Evolutionary conservation across 2,113 vertebrate species (phyloP).

Genomic region (Progne subis): DNA sequence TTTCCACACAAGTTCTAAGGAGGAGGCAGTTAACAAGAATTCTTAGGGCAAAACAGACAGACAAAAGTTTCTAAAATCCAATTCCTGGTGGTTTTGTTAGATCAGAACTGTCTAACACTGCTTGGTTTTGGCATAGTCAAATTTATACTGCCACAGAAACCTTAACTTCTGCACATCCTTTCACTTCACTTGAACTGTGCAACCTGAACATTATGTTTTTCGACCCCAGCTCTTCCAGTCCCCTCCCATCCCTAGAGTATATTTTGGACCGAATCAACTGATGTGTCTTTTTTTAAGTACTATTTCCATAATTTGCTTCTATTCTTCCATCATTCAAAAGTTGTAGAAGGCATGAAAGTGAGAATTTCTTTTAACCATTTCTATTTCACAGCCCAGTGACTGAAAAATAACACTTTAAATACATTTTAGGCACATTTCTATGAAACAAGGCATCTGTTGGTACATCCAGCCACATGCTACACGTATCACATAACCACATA

Average conservation of each 20-base stretch:
- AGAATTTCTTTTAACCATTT: background rate
- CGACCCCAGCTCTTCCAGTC: slow-evolving; percentile 27
- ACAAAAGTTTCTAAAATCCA: background rate
- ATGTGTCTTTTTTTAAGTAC: background rate
- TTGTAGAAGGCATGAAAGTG: background rate
- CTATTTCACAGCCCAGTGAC: background rate
- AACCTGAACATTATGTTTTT: slow-evolving; percentile 60
- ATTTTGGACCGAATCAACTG: slow-evolving; percentile 22
- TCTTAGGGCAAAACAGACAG: background rate
- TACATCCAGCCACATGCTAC: background rate
- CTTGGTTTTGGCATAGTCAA: background rate
- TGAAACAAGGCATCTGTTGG: background rate
- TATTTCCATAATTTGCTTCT: slow-evolving; percentile 15
- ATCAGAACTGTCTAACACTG: background rate
- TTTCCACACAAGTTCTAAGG: background rate
- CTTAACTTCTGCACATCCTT: background rate
- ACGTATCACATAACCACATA: background rate
- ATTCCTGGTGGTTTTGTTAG: background rate
- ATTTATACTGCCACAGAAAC: background rate
- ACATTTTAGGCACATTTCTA: background rate
- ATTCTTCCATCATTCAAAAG: background rate
- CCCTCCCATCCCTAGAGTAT: slow-evolving; percentile 48
- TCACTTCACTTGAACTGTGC: slow-evolving; percentile 26
- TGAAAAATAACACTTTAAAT: background rate
- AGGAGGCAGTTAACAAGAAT: background rate